Evolutionary conservation across 2,113 vertebrate genomes (phyloP).

Genomic region (Mugil cephalus): DNA sequence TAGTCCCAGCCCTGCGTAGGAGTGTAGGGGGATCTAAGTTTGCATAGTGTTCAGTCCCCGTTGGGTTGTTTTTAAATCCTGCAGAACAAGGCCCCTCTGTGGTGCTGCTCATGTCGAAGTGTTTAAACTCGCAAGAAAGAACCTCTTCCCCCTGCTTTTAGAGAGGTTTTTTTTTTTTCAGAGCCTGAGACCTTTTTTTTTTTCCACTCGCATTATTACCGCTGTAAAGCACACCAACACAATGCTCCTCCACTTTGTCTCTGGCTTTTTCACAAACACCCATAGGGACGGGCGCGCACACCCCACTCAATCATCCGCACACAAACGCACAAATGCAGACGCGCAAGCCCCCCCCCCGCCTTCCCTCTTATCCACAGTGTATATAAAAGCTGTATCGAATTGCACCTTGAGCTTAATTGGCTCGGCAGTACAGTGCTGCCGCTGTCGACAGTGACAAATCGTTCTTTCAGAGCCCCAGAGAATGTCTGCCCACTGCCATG

Average conservation of each 20-base stretch:
- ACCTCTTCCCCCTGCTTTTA: conserved; percentile 19
- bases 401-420: conserved; percentile 85
- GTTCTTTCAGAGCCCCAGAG: conserved; percentile 76
- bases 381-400: conserved; percentile 84
- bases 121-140: conserved; percentile 67
- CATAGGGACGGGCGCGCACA: conserved; percentile 35
- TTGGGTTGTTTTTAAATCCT: conserved; percentile 73
- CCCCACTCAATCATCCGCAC: conserved; percentile 61
- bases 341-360: conserved; percentile 23
- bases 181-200: conserved; percentile 44
- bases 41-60: conserved; percentile 64
- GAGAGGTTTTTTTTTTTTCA: conserved; percentile 61
- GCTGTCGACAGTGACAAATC: conserved; percentile 85
- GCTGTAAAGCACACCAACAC: conserved; percentile 71
- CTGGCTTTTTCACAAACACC: conserved; percentile 56
- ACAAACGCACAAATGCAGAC: conserved; percentile 64
- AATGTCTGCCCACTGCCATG: conserved; percentile 76
- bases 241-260: conserved; percentile 67
- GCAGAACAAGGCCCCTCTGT: conserved; percentile 78
- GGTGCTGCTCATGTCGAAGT: conserved; percentile 64
- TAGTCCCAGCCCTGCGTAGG: conserved; percentile 60
- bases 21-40: conserved; percentile 62
- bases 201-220: conserved; percentile 56
- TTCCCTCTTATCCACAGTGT: conserved; percentile 75
- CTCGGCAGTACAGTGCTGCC: conserved; percentile 77